Evolutionary conservation across 2,113 vertebrate genomes (phyloP).

Genomic region (Noturus placidus): DNA sequence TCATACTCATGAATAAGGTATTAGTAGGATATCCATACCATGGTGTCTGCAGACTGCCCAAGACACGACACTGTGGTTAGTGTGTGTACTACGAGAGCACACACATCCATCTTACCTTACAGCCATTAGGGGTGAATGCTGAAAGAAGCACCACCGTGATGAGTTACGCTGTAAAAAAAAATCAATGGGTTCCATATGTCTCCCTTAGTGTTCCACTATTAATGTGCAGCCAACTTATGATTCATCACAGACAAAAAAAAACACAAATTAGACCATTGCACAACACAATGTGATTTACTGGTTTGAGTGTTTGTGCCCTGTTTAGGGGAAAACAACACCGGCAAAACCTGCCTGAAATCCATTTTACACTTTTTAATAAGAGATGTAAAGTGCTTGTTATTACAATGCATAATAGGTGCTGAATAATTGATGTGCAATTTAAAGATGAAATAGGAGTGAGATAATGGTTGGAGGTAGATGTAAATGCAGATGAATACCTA

Average conservation of each 20-base stretch:
- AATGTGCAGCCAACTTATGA: slow-evolving; percentile 60
- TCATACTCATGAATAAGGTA: slow-evolving; percentile 64
- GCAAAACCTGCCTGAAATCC: slow-evolving; percentile 30
- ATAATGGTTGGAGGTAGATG: slow-evolving; percentile 3
- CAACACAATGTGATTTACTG: slow-evolving; percentile 65
- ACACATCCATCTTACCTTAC: slow-evolving; percentile 61
- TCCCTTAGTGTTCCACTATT: slow-evolving; percentile 60
- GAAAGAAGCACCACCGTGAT: slow-evolving; percentile 51
- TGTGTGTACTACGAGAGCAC: slow-evolving; percentile 40
- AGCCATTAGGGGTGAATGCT: slow-evolving; percentile 61
- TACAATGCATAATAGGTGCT: slow-evolving; percentile 8
- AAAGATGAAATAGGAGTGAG: slow-evolving; percentile 19
- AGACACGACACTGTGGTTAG: slow-evolving; percentile 29
- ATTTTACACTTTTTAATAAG: slow-evolving; percentile 46
- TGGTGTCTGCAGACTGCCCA: slow-evolving; percentile 38
- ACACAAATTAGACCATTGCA: slow-evolving; percentile 65
- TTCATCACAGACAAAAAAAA: slow-evolving; percentile 55
- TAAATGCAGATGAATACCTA: slow-evolving; percentile 6
- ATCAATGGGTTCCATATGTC: slow-evolving; percentile 64
- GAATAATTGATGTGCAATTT: slow-evolving; percentile 34
- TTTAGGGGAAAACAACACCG: slow-evolving; percentile 39
- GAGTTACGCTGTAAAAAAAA: slow-evolving; percentile 52
- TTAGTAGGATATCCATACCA: slow-evolving; percentile 58
- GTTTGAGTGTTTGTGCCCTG: slow-evolving; percentile 21
- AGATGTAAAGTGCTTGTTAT: slow-evolving; percentile 37